phyloP scores from a whole-genome alignment of 2,888 invertebrate species.

The Therioaphis trifolii region DNA sequence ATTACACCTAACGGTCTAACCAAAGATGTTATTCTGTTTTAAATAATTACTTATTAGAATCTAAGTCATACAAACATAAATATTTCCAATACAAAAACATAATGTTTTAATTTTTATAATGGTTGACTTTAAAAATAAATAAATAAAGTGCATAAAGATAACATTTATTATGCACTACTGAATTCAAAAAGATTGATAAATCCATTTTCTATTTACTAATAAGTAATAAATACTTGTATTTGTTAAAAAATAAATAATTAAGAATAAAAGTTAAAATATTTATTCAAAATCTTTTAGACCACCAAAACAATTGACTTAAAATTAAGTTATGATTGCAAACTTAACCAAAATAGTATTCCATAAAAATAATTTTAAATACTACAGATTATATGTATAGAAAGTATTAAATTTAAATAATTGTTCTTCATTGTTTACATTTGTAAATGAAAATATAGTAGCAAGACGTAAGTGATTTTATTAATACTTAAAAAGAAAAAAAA shows the following conservation, averaged over 20 bases:
- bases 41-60: background rate
- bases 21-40: background rate
- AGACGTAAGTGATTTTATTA: too few relatives aligned
- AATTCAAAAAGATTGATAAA: too few relatives aligned
- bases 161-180: background rate
- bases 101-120: background rate
- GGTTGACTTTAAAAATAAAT: background rate
- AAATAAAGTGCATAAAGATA: background rate
- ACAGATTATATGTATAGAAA: constrained; percentile 2
- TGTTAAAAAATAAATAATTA: background rate
- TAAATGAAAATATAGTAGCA: too few relatives aligned
- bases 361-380: constrained; percentile 17
- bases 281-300: constrained; percentile 3
- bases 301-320: constrained; percentile 13
- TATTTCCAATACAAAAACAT: background rate
- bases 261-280: background rate
- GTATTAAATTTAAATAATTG: background rate
- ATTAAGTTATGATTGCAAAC: constrained; percentile 5
- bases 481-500: background rate
- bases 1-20: background rate
- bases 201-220: too few relatives aligned
- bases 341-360: background rate
- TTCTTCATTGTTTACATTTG: background rate
- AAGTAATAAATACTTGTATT: too few relatives aligned
- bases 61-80: background rate